These are phyloP conservation scores for Bradynema listronoti DNA, from an alignment of 1,140 invertebrate genomes.

Conservation along the genomic window DNA sequence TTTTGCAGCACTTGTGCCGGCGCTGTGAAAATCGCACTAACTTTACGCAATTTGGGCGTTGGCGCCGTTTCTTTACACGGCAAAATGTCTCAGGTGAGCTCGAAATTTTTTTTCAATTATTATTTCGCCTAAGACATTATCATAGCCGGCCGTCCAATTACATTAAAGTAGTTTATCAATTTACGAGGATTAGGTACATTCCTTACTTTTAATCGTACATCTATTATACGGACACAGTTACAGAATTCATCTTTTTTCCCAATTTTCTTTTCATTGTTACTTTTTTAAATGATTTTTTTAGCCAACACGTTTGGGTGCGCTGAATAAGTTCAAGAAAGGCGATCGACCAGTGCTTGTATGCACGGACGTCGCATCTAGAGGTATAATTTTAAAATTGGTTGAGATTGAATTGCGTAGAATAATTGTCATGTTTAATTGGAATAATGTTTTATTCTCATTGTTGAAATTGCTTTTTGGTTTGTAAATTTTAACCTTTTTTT, in stretches of 20 bases:
- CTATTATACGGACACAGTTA: too few relatives aligned
- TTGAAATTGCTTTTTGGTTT: not conserved
- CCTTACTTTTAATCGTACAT: too few relatives aligned
- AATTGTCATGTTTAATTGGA: too few relatives aligned
- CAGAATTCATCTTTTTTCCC: too few relatives aligned
- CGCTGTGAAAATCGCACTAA: conserved; percentile 76
- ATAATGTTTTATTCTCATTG: not conserved
- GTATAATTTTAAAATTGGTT: conserved; percentile 13
- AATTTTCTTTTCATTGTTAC: not conserved
- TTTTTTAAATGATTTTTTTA: conserved; percentile 47
- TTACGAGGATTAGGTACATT: too few relatives aligned
- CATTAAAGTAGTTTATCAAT: too few relatives aligned
- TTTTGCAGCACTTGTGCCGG: conserved; percentile 90
- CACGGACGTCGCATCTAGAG: conserved; percentile 54
- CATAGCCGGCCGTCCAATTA: too few relatives aligned
- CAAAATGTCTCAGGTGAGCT: conserved; percentile 73
- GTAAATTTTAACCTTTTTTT: not conserved
- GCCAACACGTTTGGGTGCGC: conserved; percentile 34
- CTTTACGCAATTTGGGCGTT: conserved; percentile 79
- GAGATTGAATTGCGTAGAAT: not conserved
- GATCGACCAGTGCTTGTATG: conserved; percentile 45
- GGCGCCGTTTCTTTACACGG: conserved; percentile 90
- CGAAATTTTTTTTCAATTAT: not conserved
- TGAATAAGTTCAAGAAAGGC: conserved; percentile 42
- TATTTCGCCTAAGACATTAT: too few relatives aligned